Evolutionary conservation across 2,113 vertebrate genomes (phyloP), one percentile per base, ranked within the genome.

Genomic region (Rattus rattus): DNA sequence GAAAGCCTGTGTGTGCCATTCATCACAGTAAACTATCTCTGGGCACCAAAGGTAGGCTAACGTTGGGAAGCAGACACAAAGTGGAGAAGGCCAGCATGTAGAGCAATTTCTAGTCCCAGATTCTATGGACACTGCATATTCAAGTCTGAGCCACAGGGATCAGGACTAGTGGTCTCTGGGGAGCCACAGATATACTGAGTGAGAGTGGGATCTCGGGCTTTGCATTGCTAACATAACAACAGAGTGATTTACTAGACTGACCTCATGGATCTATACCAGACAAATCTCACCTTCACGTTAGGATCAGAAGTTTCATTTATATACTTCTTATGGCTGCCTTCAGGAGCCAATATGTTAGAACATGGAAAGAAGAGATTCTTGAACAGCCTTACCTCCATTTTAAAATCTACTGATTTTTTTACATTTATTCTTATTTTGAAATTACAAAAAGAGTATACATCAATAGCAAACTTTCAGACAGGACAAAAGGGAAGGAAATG

Each of bases 251-350:
- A 95, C 94, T 94, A 59, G 86, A 69, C 39, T 83, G 76, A 76
- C 54, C 73, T 96, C 72, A 33, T 54, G 6, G 89, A 96, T 98
- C 97, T 96, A 92, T 96, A 95, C 26, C 87, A 83, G 89, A 96
- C 87, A 96, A 97, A 96, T 94, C 95, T 91, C 93, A 95, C 59
- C 65, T 92, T 97, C 94, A 73, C 54, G 79, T 91, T 92, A 93
- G 93, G 93, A 97, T 94, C 93, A 85, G 59, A 84, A 84, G 43
- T 85, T 63, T 63, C 81, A 85, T 85, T 85, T 43, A 63, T 75
- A 75, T 69, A 30, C 39, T 52, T 94, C 92, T 94, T 96, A 94
- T 92, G 75, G 72, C 80, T 85, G 70, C 47, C 52, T 94, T 95
- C 79, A 52, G 67, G 65, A 92, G 67, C 7, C 70, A 81, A 76